Conservation (phyloP, 2,888 invertebrate genomes). For the Cremastinae sp. region DNA sequence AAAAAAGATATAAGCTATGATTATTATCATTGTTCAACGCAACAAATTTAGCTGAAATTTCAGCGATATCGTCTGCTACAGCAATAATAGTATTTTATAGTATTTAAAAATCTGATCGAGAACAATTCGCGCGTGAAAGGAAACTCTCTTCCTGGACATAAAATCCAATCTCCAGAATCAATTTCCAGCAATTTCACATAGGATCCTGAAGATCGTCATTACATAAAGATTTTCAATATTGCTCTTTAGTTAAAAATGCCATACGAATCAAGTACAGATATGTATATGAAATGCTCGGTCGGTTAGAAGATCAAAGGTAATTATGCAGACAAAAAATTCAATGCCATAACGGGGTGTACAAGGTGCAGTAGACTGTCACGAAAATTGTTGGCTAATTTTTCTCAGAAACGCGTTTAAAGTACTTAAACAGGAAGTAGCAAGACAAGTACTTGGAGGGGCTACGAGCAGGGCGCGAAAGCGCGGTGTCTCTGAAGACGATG, state of each 20-base stretch:
- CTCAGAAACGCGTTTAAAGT: conserved; percentile 47
- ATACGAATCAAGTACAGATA: conserved; percentile 37
- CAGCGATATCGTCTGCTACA: too few relatives aligned
- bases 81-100: too few relatives aligned
- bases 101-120: too few relatives aligned
- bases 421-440: conserved; percentile 16
- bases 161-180: too few relatives aligned
- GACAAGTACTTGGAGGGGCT: conserved; percentile 5
- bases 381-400: conserved; percentile 62
- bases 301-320: conserved; percentile 40
- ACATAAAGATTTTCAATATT: not conserved
- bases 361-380: conserved; percentile 2
- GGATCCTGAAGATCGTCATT: too few relatives aligned
- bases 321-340: conserved; percentile 34
- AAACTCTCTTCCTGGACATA: too few relatives aligned
- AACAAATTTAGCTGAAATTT: too few relatives aligned
- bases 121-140: too few relatives aligned
- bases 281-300: conserved; percentile 33
- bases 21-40: too few relatives aligned
- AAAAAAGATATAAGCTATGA: too few relatives aligned
- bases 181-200: too few relatives aligned
- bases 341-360: conserved; percentile 1
- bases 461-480: not conserved
- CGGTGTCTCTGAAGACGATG: conserved; percentile 6
- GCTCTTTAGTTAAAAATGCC: conserved; percentile 18